These are phyloP conservation scores for Galerucella calmariensis DNA, from an alignment of 2,888 invertebrate species.

Conservation along the genomic window DNA sequence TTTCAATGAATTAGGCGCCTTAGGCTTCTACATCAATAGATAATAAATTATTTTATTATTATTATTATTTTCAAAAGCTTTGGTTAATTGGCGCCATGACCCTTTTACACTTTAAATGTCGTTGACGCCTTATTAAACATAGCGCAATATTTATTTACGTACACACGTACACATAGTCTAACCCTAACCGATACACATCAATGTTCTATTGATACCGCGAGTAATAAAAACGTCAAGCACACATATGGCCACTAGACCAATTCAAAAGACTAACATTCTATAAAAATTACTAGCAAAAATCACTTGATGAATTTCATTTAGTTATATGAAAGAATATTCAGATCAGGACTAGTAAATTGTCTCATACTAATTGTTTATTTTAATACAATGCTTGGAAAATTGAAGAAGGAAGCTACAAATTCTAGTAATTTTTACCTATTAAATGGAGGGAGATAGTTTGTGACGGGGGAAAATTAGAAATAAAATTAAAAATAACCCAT, in stretches of 20 bases:
- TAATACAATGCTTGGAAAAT: too few relatives aligned
- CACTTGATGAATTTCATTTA: neutral
- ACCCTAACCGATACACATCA: neutral
- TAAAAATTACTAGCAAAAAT: neutral
- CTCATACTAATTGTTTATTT: too few relatives aligned
- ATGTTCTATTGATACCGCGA: neutral
- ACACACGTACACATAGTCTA: neutral
- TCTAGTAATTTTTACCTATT: too few relatives aligned
- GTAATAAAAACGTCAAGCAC: constrained; percentile 6
- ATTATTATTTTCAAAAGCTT: constrained; percentile 7
- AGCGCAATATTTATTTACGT: neutral
- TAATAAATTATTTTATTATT: neutral
- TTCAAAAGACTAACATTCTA: neutral
- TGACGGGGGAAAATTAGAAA: too few relatives aligned
- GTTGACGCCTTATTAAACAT: neutral
- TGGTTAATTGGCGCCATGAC: constrained; percentile 1
- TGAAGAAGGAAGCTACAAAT: too few relatives aligned
- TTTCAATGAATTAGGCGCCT: neutral
- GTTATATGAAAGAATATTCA: neutral
- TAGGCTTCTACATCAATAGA: neutral
- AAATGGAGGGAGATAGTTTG: too few relatives aligned
- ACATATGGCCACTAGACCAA: constrained; percentile 16
- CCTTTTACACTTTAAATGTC: neutral
- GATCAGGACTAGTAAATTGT: neutral
- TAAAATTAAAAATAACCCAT: too few relatives aligned